Conservation (phyloP, 2,888 invertebrate genomes). For the Acleris cristana region DNA sequence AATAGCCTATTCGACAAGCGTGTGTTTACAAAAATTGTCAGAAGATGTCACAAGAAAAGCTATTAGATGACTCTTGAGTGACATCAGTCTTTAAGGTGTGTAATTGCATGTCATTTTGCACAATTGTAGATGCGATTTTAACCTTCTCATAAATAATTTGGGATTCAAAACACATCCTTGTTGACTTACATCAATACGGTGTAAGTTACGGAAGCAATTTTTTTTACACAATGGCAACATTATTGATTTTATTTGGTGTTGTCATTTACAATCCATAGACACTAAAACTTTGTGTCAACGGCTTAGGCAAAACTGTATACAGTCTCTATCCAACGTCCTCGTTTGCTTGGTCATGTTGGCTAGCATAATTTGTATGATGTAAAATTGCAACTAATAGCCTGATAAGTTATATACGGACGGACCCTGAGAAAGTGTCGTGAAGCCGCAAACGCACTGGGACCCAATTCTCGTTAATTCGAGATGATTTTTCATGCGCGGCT, state of each 20-base stretch:
- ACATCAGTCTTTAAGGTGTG: slow-evolving; percentile 56
- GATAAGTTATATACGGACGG: too few relatives aligned
- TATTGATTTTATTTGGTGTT: slow-evolving; percentile 66
- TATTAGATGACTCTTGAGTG: slow-evolving; percentile 57
- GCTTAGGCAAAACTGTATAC: background rate
- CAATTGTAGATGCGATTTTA: slow-evolving; percentile 47
- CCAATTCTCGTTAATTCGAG: too few relatives aligned
- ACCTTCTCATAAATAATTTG: slow-evolving; percentile 44
- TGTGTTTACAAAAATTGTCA: slow-evolving; percentile 83
- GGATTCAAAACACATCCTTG: slow-evolving; percentile 68
- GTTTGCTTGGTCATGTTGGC: too few relatives aligned
- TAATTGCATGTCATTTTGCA: slow-evolving; percentile 59
- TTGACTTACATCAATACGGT: slow-evolving; percentile 57
- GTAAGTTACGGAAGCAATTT: slow-evolving; percentile 60
- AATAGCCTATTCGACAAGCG: slow-evolving; percentile 84
- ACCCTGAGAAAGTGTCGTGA: too few relatives aligned
- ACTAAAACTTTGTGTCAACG: slow-evolving; percentile 22
- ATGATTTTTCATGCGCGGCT: too few relatives aligned
- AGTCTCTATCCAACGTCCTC: background rate
- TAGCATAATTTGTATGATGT: too few relatives aligned
- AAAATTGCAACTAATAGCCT: too few relatives aligned
- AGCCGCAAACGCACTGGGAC: too few relatives aligned
- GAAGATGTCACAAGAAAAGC: slow-evolving; percentile 68
- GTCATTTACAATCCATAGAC: slow-evolving; percentile 51
- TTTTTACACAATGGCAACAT: slow-evolving; percentile 74